phyloP scores from a whole-genome alignment of 2,113 vertebrate genomes.

The Chloropsis hardwickii region DNA sequence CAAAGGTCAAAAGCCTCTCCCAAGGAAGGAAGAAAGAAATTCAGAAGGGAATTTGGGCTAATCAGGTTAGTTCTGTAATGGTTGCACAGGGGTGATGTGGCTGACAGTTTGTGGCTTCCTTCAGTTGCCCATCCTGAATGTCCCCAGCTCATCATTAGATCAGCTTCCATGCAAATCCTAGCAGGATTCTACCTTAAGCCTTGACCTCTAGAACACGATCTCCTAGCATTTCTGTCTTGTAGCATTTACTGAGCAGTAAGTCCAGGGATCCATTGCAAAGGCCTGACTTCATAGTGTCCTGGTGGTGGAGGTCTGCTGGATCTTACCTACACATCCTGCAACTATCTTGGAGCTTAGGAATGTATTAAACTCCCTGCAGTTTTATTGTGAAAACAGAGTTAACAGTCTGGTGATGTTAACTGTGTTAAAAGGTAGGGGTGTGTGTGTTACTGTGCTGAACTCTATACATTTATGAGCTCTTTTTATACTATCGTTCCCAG shows the following conservation, averaged over 20 bases:
- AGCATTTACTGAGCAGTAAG: background rate
- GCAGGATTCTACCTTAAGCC: background rate
- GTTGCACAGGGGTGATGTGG: background rate
- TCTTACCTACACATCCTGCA: background rate
- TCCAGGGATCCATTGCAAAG: background rate
- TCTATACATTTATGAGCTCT: slow-evolving; percentile 33
- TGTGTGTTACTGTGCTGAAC: background rate
- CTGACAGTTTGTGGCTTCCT: background rate
- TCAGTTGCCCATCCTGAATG: background rate
- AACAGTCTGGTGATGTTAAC: background rate
- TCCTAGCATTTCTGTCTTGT: background rate
- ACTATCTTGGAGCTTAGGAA: background rate
- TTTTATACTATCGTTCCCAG: slow-evolving; percentile 37
- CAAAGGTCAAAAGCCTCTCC: background rate
- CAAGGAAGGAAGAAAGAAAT: background rate
- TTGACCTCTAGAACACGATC: background rate
- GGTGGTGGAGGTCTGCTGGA: background rate
- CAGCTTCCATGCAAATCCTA: background rate
- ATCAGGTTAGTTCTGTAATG: background rate
- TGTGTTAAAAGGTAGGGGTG: background rate
- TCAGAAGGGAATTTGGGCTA: background rate
- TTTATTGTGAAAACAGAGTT: background rate
- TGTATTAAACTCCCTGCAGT: background rate
- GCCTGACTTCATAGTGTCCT: background rate
- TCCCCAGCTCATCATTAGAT: background rate